Percentiles rank a stretch among this genome's conserved stretches.
These are phyloP conservation scores for Drosophila anomalipes DNA, from an alignment of 2,888 invertebrate genomes.

Conservation along the genomic window DNA sequence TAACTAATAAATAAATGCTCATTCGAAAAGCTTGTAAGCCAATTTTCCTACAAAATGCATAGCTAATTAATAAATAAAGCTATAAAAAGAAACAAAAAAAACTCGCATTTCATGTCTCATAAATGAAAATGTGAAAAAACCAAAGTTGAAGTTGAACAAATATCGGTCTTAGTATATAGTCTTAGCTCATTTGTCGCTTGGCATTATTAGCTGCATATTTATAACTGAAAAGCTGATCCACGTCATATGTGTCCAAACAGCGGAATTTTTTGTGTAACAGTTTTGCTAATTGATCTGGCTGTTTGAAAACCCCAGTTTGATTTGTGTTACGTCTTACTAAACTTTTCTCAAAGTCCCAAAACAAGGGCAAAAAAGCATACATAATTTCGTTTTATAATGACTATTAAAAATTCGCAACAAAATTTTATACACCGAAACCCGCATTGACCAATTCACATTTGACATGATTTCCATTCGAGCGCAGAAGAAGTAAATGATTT, in stretches of 20 bases:
- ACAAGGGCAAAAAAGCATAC: background rate
- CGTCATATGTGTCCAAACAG: background rate
- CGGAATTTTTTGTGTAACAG: background rate
- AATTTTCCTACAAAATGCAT: background rate
- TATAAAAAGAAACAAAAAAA: background rate
- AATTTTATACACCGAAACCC: constrained; percentile 47
- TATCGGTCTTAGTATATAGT: background rate
- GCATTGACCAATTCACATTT: constrained; percentile 39
- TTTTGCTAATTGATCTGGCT: constrained; percentile 52
- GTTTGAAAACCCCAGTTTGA: constrained; percentile 56
- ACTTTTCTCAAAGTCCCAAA: constrained; percentile 5
- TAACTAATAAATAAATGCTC: background rate
- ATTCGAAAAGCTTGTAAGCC: background rate
- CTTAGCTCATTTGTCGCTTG: background rate
- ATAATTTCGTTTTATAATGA: constrained; percentile 30
- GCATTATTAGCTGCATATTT: no score
- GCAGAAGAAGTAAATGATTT: constrained; percentile 2
- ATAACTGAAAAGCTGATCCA: background rate
- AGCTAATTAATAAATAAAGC: background rate
- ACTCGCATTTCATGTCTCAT: background rate
- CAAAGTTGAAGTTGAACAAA: background rate
- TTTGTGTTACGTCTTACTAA: constrained; percentile 47
- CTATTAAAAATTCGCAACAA: constrained; percentile 39
- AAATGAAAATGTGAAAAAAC: background rate
- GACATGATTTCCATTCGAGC: constrained; percentile 35